phyloP scores from a whole-genome alignment of 1,140 invertebrate species.

The Melitaea cinxia region DNA sequence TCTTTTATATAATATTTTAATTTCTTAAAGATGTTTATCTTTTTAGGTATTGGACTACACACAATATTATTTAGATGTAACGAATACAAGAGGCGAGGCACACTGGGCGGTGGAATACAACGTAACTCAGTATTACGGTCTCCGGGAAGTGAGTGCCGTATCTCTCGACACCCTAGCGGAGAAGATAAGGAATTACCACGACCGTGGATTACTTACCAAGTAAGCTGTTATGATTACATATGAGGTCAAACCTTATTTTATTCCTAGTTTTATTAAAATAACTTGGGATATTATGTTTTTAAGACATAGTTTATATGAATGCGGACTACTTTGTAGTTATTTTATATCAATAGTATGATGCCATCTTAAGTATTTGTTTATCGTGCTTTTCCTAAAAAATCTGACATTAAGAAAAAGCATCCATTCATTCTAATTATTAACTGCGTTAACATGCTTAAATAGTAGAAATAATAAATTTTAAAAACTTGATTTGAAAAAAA shows the following conservation, averaged over 20 bases:
- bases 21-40: neutral
- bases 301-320: too few relatives aligned
- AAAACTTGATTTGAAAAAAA: too few relatives aligned
- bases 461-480: too few relatives aligned
- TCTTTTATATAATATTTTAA: neutral
- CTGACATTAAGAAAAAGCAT: too few relatives aligned
- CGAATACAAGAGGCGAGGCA: slow-evolving; percentile 86
- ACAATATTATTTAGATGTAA: slow-evolving; percentile 94
- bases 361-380: too few relatives aligned
- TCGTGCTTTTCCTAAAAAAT: too few relatives aligned
- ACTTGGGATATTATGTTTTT: too few relatives aligned
- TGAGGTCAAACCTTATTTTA: neutral
- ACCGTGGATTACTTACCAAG: slow-evolving; percentile 59
- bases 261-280: too few relatives aligned
- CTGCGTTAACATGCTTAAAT: too few relatives aligned
- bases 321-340: too few relatives aligned
- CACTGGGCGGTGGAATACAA: slow-evolving; percentile 92
- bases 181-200: slow-evolving; percentile 76
- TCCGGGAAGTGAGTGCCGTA: slow-evolving; percentile 86
- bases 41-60: slow-evolving; percentile 91
- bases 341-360: too few relatives aligned
- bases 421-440: too few relatives aligned
- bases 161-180: slow-evolving; percentile 89
- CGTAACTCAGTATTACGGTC: slow-evolving; percentile 88
- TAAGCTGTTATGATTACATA: slow-evolving; percentile 39